These are phyloP conservation scores for Phoxinus phoxinus DNA, from an alignment of 2,113 vertebrate genomes.

Conservation along the genomic window DNA sequence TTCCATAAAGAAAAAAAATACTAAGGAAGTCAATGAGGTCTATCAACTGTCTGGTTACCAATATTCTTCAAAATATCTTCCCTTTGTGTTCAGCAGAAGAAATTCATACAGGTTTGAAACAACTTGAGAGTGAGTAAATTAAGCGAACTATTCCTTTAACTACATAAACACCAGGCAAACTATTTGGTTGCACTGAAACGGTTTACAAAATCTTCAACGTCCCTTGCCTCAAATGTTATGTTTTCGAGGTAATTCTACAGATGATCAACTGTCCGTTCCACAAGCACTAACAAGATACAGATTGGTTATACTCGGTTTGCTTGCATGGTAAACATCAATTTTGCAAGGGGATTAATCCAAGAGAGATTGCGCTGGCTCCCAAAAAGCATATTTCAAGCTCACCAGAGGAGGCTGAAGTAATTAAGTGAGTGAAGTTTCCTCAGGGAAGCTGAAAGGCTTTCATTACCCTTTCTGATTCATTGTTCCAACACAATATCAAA, in stretches of 20 bases:
- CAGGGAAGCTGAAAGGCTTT: conserved; percentile 37
- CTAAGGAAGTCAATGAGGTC: too few species aligned
- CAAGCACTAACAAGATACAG: conserved; percentile 25
- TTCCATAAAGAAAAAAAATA: too few species aligned
- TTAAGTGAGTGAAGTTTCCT: conserved; percentile 38
- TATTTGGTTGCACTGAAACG: not conserved
- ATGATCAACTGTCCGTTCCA: conserved; percentile 17
- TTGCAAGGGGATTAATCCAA: conserved; percentile 17
- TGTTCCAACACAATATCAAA: conserved; percentile 35
- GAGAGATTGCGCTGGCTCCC: conserved; percentile 43
- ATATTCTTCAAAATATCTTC: too few species aligned
- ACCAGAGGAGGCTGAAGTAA: conserved; percentile 33
- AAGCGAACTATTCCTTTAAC: not conserved
- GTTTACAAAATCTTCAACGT: not conserved
- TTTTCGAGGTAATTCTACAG: not conserved
- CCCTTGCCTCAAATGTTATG: not conserved
- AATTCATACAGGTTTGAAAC: too few species aligned
- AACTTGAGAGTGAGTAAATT: too few species aligned
- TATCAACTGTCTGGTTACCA: too few species aligned
- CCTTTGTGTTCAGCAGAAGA: too few species aligned
- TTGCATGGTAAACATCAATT: conserved; percentile 41
- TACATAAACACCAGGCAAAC: conserved; percentile 3
- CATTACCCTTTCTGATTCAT: conserved; percentile 35
- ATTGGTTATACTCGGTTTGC: conserved; percentile 29
- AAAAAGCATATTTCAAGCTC: conserved; percentile 42